Percentiles rank a stretch among this genome's conserved stretches.
These are phyloP conservation scores for Mystacides longicornis DNA, from an alignment of 2,888 invertebrate genomes.

Conservation along the genomic window DNA sequence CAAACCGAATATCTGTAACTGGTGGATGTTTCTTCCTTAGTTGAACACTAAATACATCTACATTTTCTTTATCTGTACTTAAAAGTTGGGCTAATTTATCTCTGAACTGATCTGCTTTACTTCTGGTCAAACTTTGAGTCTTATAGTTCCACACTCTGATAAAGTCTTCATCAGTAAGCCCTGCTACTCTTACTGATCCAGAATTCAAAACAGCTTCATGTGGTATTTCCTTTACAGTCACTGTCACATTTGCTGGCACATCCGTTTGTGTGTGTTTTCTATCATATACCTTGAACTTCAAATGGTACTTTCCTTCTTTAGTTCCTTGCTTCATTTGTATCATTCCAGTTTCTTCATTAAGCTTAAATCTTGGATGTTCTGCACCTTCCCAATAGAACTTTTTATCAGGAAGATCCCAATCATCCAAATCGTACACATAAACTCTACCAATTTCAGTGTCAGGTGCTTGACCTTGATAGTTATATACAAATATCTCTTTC, in stretches of 20 bases:
- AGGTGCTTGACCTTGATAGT: conserved; percentile 86
- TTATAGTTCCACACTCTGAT: conserved; percentile 91
- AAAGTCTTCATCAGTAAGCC: conserved; percentile 94
- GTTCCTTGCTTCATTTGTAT: conserved; percentile 93
- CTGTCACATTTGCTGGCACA: conserved; percentile 93
- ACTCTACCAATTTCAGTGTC: conserved; percentile 91
- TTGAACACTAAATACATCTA: conserved; percentile 96
- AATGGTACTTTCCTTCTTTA: conserved; percentile 75
- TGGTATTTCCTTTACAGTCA: conserved; percentile 88
- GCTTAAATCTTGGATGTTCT: conserved; percentile 79
- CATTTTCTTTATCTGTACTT: conserved; percentile 78
- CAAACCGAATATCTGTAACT: conserved; percentile 85
- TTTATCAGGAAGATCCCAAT: conserved; percentile 98
- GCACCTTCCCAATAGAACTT: conserved; percentile 90
- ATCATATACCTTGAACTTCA: conserved; percentile 84
- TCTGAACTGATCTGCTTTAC: conserved; percentile 83
- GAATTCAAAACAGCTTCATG: conserved; percentile 94
- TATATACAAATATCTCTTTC: conserved; percentile 95
- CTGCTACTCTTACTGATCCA: conserved; percentile 87
- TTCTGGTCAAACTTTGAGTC: conserved; percentile 74
- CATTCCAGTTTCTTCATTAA: conserved; percentile 90
- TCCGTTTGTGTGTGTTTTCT: conserved; percentile 91
- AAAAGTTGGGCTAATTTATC: conserved; percentile 81
- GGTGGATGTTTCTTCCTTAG: conserved; percentile 78
- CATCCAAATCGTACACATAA: conserved; percentile 95